Evolutionary conservation across 2,888 invertebrate species (phyloP), one percentile per base, ranked within the genome.

Genomic region (Tachystola acroxantha): DNA sequence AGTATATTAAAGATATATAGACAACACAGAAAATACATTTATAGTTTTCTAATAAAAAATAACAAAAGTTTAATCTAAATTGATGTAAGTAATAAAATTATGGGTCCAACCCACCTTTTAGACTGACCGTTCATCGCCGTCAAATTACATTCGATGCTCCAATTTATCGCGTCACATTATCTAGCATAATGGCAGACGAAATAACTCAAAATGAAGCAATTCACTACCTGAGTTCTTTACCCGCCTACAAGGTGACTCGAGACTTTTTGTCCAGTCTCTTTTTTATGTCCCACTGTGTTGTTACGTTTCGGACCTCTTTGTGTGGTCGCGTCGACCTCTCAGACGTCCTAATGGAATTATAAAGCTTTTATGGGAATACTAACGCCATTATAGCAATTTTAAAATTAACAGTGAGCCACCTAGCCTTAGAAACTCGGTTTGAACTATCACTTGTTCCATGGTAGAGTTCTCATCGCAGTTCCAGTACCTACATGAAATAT

Each of bases 191-290:
- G 53, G 50, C 48, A 58, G 48, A 51, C 57, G 50, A 61, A 66
- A 73, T 70, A 69, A 61, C 61, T 72, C 64, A 66, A 73, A 76
- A 82, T 82, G 68, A 81, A 84, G 79, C 82, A 76, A 79, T 81
- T 70, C 67, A 76, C 82, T 85, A 85, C 86, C 84, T 86, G 84
- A 72, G 78, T 74, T 77, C 77, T 63, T 78, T 76, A 70, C 74
- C 66, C 76, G n/a, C 68, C 67, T 61, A 63, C 78, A 85, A 86
- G 85, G 86, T 84, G 85, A 80, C 76, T 78, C 55, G 56, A 39
- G 53, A 65, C 64, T 85, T 84, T 84, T 86, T 82, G 74, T 68
- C 43, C 49, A 45, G 39, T 34, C 60, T 76, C 60, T 76, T 82
- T 84, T 80, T 78, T 74, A 65, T 64, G 48, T 43, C 12, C 63